Evolutionary conservation across 2,888 invertebrate genomes (phyloP), one percentile per base, ranked within the genome.

Genomic region (Tenthredo amoena): DNA sequence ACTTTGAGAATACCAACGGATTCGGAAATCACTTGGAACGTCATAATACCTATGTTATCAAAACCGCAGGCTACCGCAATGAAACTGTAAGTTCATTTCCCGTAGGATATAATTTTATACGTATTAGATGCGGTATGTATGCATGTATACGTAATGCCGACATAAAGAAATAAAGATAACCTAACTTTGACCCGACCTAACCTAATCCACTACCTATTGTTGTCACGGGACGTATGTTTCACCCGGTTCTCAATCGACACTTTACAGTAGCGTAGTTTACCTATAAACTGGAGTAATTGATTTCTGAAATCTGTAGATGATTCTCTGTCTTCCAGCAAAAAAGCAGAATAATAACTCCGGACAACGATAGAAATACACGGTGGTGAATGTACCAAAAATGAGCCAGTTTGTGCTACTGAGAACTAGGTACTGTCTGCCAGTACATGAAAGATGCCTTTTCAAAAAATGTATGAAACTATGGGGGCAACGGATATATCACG

Each of bases 381-480:
- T 34, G 81, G 37, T 62, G 26, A 68, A 68, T 47, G 34, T 6
- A 31, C 15, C 31, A 7, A 83, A 21, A 37, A 92, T 92, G 92
- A 92, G 87, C 86, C 90, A 87, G 65, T 89, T 88, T 76, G 77
- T 88, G 34, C 77, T 91, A 85, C 84, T 89, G 37, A 88, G 87
- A 18, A 87, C 89, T 31, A 88, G 87, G 72, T 88, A 87, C 47
- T 88, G 83, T 40, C 62, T 88, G 9, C 86, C 86, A 87, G 82
- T 85, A 18, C 72, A 88, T 10, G 91, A 90, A 50, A 91, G 86
- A 87, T 89, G 85, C 83, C 87, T 91, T 55, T 87, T 91, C 40
- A 88, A 92, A 62, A 91, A 88, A 87, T 92, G 89, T 85, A 43
- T 91, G 26, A 89, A 85, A 50, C 89, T 90, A 71, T 87, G 90